Conservation (phyloP, 2,888 invertebrate species). For the Cheilosia pagana region DNA sequence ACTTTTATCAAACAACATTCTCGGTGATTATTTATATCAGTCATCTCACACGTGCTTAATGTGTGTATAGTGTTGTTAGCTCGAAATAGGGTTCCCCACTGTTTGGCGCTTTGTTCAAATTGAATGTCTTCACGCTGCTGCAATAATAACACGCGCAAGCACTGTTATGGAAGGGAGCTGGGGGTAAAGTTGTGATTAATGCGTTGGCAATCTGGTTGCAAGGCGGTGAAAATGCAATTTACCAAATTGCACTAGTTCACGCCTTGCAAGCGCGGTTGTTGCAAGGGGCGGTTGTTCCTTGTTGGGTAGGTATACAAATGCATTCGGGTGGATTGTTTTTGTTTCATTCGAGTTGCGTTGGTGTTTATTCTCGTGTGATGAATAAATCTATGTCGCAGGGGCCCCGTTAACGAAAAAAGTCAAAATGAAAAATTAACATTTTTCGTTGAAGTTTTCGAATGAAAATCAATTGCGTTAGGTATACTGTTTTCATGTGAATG, state of each 20-base stretch:
- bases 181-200: slow-evolving; percentile 25
- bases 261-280: background rate
- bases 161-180: background rate
- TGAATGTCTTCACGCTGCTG: slow-evolving; percentile 1
- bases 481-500: background rate
- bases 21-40: background rate
- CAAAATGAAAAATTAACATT: background rate
- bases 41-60: background rate
- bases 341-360: background rate
- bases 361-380: background rate
- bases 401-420: background rate
- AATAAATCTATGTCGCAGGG: background rate
- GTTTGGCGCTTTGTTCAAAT: slow-evolving; percentile 7
- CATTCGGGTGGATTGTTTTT: background rate
- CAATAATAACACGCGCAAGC: background rate
- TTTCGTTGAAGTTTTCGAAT: no score
- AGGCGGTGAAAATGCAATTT: slow-evolving; percentile 23
- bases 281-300: background rate
- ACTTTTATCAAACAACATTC: slow-evolving; percentile 4
- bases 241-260: slow-evolving; percentile 14
- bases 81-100: background rate
- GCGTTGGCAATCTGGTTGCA: slow-evolving; percentile 22
- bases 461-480: background rate
- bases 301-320: background rate
- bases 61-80: background rate